Base-by-base conservation (phyloP, 1,140 invertebrate species). In the Vanessa tameamea region DNA sequence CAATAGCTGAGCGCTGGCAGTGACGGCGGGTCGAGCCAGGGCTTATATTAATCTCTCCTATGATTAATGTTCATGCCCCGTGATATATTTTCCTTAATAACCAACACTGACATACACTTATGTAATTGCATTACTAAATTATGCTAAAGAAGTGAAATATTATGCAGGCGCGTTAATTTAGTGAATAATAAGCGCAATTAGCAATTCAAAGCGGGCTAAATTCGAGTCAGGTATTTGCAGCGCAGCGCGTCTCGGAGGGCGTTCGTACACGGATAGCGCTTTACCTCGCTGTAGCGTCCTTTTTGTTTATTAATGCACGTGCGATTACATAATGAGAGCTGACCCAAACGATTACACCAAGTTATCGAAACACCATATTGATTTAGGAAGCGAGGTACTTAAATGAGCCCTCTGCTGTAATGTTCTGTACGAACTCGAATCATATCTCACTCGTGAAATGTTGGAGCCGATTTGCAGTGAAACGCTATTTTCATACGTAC, bases 51-150 rank as follows among this genome's bases (percentile, higher is more conserved):
- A 64, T 64, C 37, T 47, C 43, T 23, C 61, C 37, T 43, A 47
- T 64, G 61, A 64, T 64, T 64, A 64, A 64, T 23, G 61, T 31
- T 43, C 15, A 43, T 64, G 6, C 37, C n/a, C 31, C 6, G 37
- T 43, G 37, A 15, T 64, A 64, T 47, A 64, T 64, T 64, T 64
- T 64, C 31, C 31, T 43, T 43, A 64, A 64, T 47, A 64, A n/a
- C 37, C 16, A 43, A 43, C 37, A 43, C 37, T 43, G 37, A 43
- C 37, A 20, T n/a, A 47, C 31, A 64, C 37, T 47, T 64, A 20
- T 64, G 61, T 47, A 20, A 43, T 64, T 64, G 43, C 61, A 64
- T 64, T 43, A 64, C 43, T 64, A 64, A 64, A 43, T 37, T 59
- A 26, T 59, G 55, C 14, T 26, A 26, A 59, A 26, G 55, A 59